Evolutionary conservation across 2,888 invertebrate species (phyloP), one percentile per base, ranked within the genome.

Genomic region (Salticus scenicus): DNA sequence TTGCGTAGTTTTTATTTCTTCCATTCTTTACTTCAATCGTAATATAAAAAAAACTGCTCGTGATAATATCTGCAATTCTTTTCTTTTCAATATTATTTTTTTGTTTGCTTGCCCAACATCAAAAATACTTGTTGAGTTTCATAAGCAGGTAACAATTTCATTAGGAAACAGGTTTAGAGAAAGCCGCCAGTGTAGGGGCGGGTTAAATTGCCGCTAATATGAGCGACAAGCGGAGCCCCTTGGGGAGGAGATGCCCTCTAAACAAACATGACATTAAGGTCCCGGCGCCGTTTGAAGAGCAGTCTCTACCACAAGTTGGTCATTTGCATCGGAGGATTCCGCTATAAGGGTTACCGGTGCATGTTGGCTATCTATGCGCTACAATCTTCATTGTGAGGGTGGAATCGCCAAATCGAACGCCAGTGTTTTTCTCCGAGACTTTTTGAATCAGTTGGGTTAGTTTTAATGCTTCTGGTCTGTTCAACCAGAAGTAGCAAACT

Each of bases 261-360:
- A 67, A 67, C 67, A 67, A 67, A 67, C 33, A 67, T 67, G 67
- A 67, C 67, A 67, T 67, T 67, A 67, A 20, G 67, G 33, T 28
- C 27, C 20, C 33, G 67, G 67, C 67, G 67, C 67, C 70, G 64
- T 79, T 85, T 79, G 70, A 74, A 73, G 70, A 85, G 84, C 64
- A 51, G 24, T 47, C 31, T 67, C 71, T 47, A 71, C 20, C 37
- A 41, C 74, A 51, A 77, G 73, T 74, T 74, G 78, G 84, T 85
- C 79, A 85, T 85, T 85, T 85, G 84, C 84, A 85, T 85, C 70
- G 47, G 37, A 37, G 66, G 83, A 66, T 78, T 78, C 83, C 72
- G 42, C 20, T 14, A 24, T 17, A 5, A 30, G 77, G 83, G 64
- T 83, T 71, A 51, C 77, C 37, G 28, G 67, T 33, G 47, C 47